Percentiles rank a stretch among this genome's conserved stretches.
phyloP scores from a whole-genome alignment of 2,888 invertebrate species.

The Cataglyphis livida region DNA sequence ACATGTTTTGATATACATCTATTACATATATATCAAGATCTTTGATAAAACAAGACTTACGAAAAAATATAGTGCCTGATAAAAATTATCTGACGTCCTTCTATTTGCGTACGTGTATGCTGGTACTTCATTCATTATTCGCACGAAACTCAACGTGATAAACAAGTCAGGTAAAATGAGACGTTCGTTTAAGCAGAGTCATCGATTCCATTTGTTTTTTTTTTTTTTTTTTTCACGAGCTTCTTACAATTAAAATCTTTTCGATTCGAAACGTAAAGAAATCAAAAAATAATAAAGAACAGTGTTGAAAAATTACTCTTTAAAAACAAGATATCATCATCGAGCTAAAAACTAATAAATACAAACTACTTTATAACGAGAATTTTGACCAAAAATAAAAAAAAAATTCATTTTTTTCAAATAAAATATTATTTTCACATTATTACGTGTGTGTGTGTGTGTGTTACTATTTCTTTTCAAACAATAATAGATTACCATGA shows the following conservation, averaged over 20 bases:
- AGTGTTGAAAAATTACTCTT: neutral
- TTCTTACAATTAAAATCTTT: conserved; percentile 8
- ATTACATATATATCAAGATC: neutral
- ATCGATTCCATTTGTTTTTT: neutral
- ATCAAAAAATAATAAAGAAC: neutral
- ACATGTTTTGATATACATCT: neutral
- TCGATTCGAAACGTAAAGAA: neutral
- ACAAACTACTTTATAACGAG: neutral
- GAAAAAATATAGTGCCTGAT: neutral
- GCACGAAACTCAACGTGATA: conserved; percentile 1
- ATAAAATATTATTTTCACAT: neutral
- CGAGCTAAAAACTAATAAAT: neutral
- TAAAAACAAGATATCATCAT: neutral
- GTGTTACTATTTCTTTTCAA: neutral
- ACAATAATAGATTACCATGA: neutral
- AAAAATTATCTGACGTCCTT: neutral
- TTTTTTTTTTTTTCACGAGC: neutral
- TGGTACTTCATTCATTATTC: neutral
- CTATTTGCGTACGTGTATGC: neutral
- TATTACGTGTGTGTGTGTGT: neutral
- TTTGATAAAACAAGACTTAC: neutral
- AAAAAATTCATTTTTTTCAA: neutral
- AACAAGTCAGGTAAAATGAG: conserved; percentile 22
- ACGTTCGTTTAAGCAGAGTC: neutral
- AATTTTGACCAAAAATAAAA: neutral